A percentile compares a stretch with the other conserved stretches of the same genome.
Evolutionary conservation across 2,888 invertebrate species (phyloP).

Genomic region (Tridacna gigas): DNA sequence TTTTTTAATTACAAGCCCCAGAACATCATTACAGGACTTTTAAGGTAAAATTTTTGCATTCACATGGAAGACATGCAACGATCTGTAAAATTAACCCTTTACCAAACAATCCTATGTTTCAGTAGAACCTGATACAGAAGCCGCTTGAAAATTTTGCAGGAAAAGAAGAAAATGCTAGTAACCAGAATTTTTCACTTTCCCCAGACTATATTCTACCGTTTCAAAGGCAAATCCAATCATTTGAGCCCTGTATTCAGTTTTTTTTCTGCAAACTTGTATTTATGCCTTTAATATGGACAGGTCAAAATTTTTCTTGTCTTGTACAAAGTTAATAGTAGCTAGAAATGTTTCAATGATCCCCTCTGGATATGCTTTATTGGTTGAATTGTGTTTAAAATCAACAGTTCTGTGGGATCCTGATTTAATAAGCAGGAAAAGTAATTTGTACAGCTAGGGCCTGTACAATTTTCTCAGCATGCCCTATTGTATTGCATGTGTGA

Average conservation of each 20-base stretch:
- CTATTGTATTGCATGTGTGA: neutral
- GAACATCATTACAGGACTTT: conserved; percentile 16
- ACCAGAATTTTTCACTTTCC: too few relatives aligned
- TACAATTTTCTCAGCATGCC: neutral
- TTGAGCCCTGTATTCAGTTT: too few relatives aligned
- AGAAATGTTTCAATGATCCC: neutral
- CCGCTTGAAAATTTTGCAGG: too few relatives aligned
- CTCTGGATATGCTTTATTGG: conserved; percentile 22
- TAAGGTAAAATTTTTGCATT: conserved; percentile 14
- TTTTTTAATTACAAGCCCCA: conserved; percentile 17
- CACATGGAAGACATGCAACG: conserved; percentile 7
- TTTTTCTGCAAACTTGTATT: too few relatives aligned
- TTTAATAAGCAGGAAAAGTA: conserved; percentile 7
- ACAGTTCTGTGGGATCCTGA: conserved; percentile 15
- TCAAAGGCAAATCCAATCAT: too few relatives aligned
- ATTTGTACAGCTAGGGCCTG: neutral
- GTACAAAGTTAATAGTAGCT: neutral
- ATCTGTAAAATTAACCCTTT: conserved; percentile 11
- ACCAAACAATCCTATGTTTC: too few relatives aligned
- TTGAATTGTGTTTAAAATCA: conserved; percentile 27
- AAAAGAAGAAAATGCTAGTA: too few relatives aligned
- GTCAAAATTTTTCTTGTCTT: too few relatives aligned
- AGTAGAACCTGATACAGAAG: too few relatives aligned
- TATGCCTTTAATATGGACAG: too few relatives aligned
- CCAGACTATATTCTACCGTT: too few relatives aligned